A percentile compares a stretch with the other conserved stretches of the same genome.
Evolutionary conservation across 2,888 invertebrate species (phyloP).

Genomic region (Drosophila anomelani): DNA sequence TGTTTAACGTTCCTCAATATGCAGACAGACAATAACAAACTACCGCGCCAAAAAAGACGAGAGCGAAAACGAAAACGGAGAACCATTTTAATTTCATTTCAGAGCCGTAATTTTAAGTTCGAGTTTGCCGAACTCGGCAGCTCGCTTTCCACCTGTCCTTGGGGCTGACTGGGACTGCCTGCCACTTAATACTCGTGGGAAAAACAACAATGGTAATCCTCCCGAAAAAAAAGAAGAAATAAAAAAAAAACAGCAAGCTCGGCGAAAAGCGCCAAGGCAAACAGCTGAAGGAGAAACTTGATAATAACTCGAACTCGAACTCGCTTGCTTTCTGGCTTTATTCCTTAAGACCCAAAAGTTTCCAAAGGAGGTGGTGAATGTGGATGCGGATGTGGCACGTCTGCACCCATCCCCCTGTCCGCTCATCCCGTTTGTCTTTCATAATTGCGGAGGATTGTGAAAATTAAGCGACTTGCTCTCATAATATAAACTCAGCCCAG

Average conservation of each 20-base stretch:
- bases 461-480: conserved; percentile 52
- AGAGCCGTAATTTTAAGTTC: conserved; percentile 72
- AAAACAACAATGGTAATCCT: conserved; percentile 68
- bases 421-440: conserved; percentile 35
- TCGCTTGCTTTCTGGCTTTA: conserved; percentile 74
- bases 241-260: conserved; percentile 13
- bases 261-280: conserved; percentile 10
- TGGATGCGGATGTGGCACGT: conserved; percentile 61
- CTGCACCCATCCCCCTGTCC: conserved; percentile 8
- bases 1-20: conserved; percentile 68
- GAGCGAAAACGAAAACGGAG: conserved; percentile 30
- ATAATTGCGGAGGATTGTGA: conserved; percentile 65
- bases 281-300: conserved; percentile 61
- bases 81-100: conserved; percentile 75
- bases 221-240: background rate
- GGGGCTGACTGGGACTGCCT: conserved; percentile 22
- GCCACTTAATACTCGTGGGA: conserved; percentile 75
- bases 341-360: conserved; percentile 54
- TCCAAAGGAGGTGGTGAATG: background rate
- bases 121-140: conserved; percentile 15
- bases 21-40: conserved; percentile 68
- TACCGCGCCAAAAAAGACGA: conserved; percentile 45
- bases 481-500: conserved; percentile 44
- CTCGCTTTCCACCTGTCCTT: conserved; percentile 51
- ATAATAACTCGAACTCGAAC: conserved; percentile 66